Percentiles rank a stretch among this genome's conserved stretches.
Conservation (phyloP, 2,113 vertebrate species). For the Nesogale talazaci region DNA sequence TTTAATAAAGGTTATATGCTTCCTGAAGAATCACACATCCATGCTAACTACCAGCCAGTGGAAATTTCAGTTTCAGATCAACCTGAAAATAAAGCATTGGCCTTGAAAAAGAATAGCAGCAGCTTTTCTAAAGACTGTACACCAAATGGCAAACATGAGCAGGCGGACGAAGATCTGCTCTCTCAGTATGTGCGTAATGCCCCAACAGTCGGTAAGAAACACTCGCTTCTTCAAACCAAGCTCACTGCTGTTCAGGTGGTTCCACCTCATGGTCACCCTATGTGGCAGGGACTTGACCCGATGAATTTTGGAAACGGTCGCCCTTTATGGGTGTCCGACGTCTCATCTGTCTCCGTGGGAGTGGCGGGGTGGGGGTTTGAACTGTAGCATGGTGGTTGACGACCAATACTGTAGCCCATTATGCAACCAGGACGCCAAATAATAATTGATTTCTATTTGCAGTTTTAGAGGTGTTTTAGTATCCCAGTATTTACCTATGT, state of each 20-base stretch:
- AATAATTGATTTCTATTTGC: neutral
- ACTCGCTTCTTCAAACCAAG: neutral
- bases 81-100: conserved; percentile 68
- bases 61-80: conserved; percentile 85
- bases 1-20: conserved; percentile 90
- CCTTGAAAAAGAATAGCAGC: conserved; percentile 73
- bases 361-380: no score
- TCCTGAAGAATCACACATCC: conserved; percentile 90
- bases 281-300: no score
- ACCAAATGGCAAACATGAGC: conserved; percentile 71
- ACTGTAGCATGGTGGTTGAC: no score
- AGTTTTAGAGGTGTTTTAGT: neutral
- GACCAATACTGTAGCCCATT: no score
- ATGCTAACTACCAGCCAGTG: conserved; percentile 88
- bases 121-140: conserved; percentile 76
- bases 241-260: no score
- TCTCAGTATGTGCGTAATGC: conserved; percentile 92
- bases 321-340: no score
- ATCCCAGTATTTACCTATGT: neutral
- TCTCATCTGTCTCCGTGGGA: no score
- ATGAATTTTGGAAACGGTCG: no score
- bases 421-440: no score
- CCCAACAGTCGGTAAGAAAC: conserved; percentile 87
- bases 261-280: no score
- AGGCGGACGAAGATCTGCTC: conserved; percentile 92